A percentile compares a stretch with the other conserved stretches of the same genome.
Conservation (phyloP, 2,113 vertebrate genomes). For the Carassius carassius region DNA sequence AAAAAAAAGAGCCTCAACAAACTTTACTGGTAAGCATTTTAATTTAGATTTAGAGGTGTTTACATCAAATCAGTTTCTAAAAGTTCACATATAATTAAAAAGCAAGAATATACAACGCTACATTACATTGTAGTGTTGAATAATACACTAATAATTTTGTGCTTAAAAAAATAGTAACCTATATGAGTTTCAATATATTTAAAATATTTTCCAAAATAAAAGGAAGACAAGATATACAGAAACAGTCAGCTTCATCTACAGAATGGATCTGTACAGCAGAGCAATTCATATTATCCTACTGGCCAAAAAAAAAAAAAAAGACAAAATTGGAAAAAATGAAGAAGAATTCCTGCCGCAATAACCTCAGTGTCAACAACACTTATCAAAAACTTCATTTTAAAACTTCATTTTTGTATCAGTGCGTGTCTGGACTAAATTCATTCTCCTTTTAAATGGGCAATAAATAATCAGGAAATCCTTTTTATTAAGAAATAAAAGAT, state of each 20-base stretch:
- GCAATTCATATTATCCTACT: conserved; percentile 74
- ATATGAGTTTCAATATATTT: conserved; percentile 91
- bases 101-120: conserved; percentile 55
- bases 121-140: conserved; percentile 70
- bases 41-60: conserved; percentile 73
- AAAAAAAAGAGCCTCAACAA: conserved; percentile 24
- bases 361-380: conserved; percentile 67
- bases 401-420: conserved; percentile 55
- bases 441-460: conserved; percentile 59
- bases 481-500: conserved; percentile 33
- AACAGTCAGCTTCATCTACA: conserved; percentile 79
- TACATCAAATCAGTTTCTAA: conserved; percentile 73
- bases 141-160: conserved; percentile 73
- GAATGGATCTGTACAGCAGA: conserved; percentile 78
- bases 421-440: conserved; percentile 65
- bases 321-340: conserved; percentile 55
- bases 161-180: conserved; percentile 84
- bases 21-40: conserved; percentile 70
- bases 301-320: conserved; percentile 68
- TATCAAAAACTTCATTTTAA: conserved; percentile 42
- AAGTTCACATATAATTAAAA: conserved; percentile 70
- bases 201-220: conserved; percentile 79
- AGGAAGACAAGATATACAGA: conserved; percentile 87
- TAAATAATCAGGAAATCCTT: conserved; percentile 58
- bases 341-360: conserved; percentile 66